phyloP scores from a whole-genome alignment of 92 coral and sea anemone genomes.

The Epizoanthus ramosus region DNA sequence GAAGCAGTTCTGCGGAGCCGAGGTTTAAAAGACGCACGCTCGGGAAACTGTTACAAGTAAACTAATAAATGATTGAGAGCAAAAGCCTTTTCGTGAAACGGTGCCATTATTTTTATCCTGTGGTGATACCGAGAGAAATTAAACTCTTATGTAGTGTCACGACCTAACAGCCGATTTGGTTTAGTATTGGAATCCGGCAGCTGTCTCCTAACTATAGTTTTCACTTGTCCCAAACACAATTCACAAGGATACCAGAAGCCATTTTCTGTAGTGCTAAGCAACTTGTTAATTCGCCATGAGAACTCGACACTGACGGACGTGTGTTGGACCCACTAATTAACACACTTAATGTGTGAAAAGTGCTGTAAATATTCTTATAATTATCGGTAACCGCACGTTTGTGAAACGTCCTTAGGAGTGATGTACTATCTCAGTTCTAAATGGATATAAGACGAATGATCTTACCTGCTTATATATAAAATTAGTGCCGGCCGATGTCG shows the following conservation, averaged over 20 bases:
- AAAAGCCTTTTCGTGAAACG: background rate
- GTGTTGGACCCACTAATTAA: too few relatives aligned
- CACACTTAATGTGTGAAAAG: too few relatives aligned
- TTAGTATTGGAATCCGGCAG: conserved; percentile 32
- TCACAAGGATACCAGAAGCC: conserved; percentile 15
- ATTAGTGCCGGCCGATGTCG: too few relatives aligned
- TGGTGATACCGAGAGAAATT: background rate
- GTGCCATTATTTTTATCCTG: background rate
- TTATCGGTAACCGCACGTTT: too few relatives aligned
- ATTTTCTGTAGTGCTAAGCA: conserved; percentile 21
- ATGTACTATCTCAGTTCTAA: too few relatives aligned
- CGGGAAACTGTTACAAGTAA: background rate
- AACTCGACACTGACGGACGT: too few relatives aligned
- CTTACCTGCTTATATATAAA: too few relatives aligned
- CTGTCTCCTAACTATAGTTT: background rate
- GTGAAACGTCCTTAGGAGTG: too few relatives aligned
- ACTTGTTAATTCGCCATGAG: background rate
- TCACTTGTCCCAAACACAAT: conserved; percentile 11
- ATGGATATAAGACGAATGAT: too few relatives aligned
- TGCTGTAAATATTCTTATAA: too few relatives aligned
- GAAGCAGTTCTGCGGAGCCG: background rate
- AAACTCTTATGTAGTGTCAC: background rate
- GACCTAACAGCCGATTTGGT: background rate
- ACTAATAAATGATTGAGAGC: background rate
- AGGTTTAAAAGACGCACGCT: background rate